Conservation (phyloP, 2,888 invertebrate genomes). For the Epinotia ramella region DNA sequence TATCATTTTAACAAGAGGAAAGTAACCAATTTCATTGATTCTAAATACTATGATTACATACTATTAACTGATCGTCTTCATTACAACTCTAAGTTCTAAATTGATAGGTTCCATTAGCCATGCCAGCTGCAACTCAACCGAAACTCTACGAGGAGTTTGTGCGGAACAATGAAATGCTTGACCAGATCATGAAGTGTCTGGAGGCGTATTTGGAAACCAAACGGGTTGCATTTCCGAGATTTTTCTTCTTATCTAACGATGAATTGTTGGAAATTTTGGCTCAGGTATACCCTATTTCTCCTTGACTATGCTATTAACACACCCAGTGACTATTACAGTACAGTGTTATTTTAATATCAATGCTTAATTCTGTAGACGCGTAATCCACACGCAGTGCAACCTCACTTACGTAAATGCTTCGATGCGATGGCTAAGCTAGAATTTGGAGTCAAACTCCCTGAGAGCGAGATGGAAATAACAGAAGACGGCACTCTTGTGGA, state of each 20-base stretch:
- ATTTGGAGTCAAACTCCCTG: constrained; percentile 87
- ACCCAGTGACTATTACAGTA: no score
- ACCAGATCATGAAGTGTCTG: constrained; percentile 95
- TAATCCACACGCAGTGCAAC: constrained; percentile 95
- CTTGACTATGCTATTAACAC: not conserved
- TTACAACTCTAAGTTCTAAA: not conserved
- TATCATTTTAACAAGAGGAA: no score
- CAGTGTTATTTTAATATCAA: no score
- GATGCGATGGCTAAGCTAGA: constrained; percentile 92
- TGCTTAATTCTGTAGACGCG: constrained; percentile 84
- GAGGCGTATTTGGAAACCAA: constrained; percentile 96
- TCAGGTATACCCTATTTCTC: constrained; percentile 84
- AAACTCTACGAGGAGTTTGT: constrained; percentile 88
- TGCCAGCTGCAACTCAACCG: constrained; percentile 91
- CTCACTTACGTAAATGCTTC: constrained; percentile 95
- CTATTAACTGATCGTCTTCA: no score
- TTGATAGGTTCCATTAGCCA: constrained; percentile 89
- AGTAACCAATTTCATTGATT: no score
- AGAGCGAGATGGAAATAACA: constrained; percentile 81
- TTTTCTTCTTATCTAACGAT: constrained; percentile 96
- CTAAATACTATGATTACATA: not conserved
- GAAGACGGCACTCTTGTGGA: constrained; percentile 81
- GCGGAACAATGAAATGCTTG: constrained; percentile 91
- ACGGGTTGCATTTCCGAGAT: constrained; percentile 94
- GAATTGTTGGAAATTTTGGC: constrained; percentile 95